Percentiles rank a stretch among this genome's conserved stretches.
Conservation (phyloP, 2,113 vertebrate species). For the Phalacrocorax pelagicus region DNA sequence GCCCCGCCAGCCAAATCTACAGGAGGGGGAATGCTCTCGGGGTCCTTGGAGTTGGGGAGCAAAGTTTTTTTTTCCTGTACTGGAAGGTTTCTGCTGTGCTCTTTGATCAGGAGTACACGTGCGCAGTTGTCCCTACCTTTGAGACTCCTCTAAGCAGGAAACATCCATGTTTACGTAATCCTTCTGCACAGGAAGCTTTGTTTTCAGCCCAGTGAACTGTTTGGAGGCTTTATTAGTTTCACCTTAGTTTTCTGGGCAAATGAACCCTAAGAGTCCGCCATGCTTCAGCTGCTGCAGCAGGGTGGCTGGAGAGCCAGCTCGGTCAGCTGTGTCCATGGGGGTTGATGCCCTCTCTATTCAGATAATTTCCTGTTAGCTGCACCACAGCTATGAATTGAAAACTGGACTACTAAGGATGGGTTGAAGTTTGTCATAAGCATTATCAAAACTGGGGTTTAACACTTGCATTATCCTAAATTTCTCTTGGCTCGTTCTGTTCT, state of each 20-base stretch:
- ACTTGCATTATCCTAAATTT: too few species aligned
- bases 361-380: background rate
- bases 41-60: background rate
- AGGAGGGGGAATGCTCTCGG: background rate
- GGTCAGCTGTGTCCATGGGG: background rate
- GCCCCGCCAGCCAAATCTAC: background rate
- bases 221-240: background rate
- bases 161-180: too few species aligned
- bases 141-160: background rate
- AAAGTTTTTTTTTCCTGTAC: background rate
- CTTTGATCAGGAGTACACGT: background rate
- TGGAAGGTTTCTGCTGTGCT: background rate
- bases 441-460: background rate
- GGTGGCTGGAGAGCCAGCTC: background rate
- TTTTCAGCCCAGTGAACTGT: background rate
- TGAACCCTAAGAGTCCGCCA: rapidly evolving
- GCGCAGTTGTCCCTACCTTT: background rate
- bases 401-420: background rate
- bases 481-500: background rate
- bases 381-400: background rate
- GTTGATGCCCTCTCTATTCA: background rate
- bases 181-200: background rate
- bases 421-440: background rate
- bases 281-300: background rate
- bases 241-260: background rate